Base-by-base conservation (phyloP, 2,888 invertebrate species). In the Drosophila prostipennis region DNA sequence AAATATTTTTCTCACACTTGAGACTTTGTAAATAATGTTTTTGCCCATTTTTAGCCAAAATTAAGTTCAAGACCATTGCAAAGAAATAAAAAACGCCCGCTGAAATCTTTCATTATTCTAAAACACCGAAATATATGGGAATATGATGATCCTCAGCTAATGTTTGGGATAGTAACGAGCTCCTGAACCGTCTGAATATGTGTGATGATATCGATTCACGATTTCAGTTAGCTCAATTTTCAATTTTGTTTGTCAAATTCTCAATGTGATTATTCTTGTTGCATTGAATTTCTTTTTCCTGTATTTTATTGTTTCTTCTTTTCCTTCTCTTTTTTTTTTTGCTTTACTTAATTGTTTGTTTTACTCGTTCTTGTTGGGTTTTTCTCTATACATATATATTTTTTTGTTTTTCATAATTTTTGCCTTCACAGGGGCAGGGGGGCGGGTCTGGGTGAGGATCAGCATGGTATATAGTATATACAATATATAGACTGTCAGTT, bases 231-330 rank as follows among this genome's bases (percentile, higher is more conserved):
- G 34, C 59, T 52, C 32, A 23, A 34, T 19, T 45, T 63, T 45
- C 2, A 13, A 16, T 45, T 56, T 32, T n/a, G 23, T 53, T 68
- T 34, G n/a, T 56, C 71, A 67, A 58, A 48, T 67, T 87, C 78
- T 82, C 71, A 81, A 89, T 80, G 87, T 83, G 84, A 81, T 81
- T 78, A 74, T 89, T 86, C 85, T 86, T 86, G 85, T 86, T 86
- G 85, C 85, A 86, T 86, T 86, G 85, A 86, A 86, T 86, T 85
- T 88, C 65, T 76, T 45, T 32, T 40, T 19, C 45, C 64, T 59
- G n/a, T 55, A 52, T 52, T 39, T 14, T 42, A 64, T 64, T 51
- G 11, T 14, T 42, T 48, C 60, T 54, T 48, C 13, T 37, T 52
- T 40, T 53, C 59, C 48, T 46, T 26, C 26, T 26, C 19, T 19